These are phyloP conservation scores for Orthonychiurus folsomi DNA, from an alignment of 2,888 invertebrate genomes.

Conservation along the genomic window DNA sequence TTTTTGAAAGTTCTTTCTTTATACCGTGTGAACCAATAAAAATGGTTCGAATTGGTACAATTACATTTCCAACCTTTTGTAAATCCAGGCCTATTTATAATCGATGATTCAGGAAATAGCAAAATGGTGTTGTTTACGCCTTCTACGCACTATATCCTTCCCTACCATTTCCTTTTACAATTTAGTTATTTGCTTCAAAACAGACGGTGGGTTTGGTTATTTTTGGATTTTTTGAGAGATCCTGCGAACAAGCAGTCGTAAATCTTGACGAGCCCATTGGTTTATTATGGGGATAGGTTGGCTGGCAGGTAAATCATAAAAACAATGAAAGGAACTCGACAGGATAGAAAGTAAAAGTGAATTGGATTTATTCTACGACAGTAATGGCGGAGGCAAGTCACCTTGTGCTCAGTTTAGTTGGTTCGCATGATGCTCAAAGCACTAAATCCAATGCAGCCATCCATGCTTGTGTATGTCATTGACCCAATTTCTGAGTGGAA, in stretches of 20 bases:
- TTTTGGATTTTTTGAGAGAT: not conserved
- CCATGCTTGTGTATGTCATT: slow-evolving; percentile 39
- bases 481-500: slow-evolving; percentile 39
- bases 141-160: too few species aligned
- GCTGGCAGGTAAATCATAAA: not conserved
- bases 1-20: too few species aligned
- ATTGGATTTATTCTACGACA: not conserved
- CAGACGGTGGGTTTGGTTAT: not conserved
- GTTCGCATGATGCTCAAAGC: not conserved
- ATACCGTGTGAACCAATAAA: too few species aligned
- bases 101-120: too few species aligned
- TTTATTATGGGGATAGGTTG: not conserved
- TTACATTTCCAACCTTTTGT: too few species aligned
- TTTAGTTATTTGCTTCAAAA: not conserved
- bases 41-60: too few species aligned
- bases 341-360: slow-evolving; percentile 6
- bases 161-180: too few species aligned
- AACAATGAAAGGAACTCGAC: not conserved
- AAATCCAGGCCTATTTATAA: too few species aligned
- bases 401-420: slow-evolving; percentile 5
- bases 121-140: too few species aligned
- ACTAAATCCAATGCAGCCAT: not conserved
- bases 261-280: not conserved
- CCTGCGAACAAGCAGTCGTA: not conserved
- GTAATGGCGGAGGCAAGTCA: not conserved